Evolutionary conservation across 2,888 invertebrate genomes (phyloP), one percentile per base, ranked within the genome.

Genomic region (Patella depressa): DNA sequence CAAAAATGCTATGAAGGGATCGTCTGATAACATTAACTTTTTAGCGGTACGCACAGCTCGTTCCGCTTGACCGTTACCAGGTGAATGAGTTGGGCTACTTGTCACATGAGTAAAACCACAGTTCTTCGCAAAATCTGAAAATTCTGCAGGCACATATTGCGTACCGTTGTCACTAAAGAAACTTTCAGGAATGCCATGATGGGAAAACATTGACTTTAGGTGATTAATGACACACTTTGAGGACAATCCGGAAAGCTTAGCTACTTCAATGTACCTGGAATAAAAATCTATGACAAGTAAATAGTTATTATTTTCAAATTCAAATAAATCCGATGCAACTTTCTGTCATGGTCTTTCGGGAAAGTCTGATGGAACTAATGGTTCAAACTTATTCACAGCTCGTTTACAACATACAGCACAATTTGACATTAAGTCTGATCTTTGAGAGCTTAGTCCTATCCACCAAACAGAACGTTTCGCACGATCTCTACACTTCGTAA

Each of bases 321-420:
- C 69, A 29, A 73, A 55, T 14, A 77, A 19, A 70, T 77, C 77
- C 29, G 71, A 57, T n/a, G 73, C 77, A 24, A 77, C 70, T 73
- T 73, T 76, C 45, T 71, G 57, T 2, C 19, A 72, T 72, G 76
- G 76, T 72, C 54, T 72, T 57, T 77, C 54, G 17, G 77, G 77
- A 74, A 73, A 29, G 34, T 77, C 70, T 53, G 70, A 57, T 24
- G 57, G 45, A 24, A 45, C 59, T 65, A 77, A 34, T n/a, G 72
- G 53, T 73, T 77, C 77, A 57, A 57, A 57, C 24, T 57, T 57
- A 57, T 57, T 57, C 14, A 57, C 17, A 15, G 17, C 15, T 57
- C 3, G 14, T 17, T 57, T 57, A 57, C 57, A 57, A 57, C 57
- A 57, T 15, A 17, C 17, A 15, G 57, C 17, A 17, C 57, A 57